Percentiles rank a stretch among this genome's conserved stretches.
These are phyloP conservation scores for Heliconius eleuchia DNA, from an alignment of 1,140 invertebrate genomes.

Conservation along the genomic window DNA sequence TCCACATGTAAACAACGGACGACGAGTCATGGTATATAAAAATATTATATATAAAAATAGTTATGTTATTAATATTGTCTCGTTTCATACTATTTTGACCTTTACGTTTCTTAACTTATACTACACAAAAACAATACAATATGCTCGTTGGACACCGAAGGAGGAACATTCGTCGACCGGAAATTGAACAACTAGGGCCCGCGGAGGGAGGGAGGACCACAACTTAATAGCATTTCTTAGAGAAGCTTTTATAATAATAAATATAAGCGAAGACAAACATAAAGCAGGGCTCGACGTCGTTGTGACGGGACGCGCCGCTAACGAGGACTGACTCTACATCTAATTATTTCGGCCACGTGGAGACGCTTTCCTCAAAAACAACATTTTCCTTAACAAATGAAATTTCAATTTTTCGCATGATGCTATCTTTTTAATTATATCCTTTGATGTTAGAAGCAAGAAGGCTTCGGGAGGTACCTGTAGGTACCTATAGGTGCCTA, in stretches of 20 bases:
- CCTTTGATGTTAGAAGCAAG: not conserved
- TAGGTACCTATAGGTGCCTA: too few species aligned
- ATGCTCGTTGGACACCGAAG: not conserved
- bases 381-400: slow-evolving; percentile 15
- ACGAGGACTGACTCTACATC: not conserved
- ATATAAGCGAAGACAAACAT: slow-evolving; percentile 1
- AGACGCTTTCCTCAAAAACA: not conserved
- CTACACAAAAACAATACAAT: not conserved
- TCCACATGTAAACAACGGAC: too few species aligned
- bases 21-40: too few species aligned
- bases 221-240: not conserved
- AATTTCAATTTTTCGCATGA: slow-evolving; percentile 23
- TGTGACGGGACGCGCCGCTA: not conserved
- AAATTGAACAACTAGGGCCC: not conserved
- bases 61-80: not conserved
- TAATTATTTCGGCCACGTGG: slow-evolving; percentile 9
- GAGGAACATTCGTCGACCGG: not conserved
- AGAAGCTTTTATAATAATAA: slow-evolving; percentile 2
- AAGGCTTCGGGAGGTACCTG: not conserved
- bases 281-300: not conserved
- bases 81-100: not conserved
- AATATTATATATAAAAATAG: not conserved
- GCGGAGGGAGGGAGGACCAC: not conserved
- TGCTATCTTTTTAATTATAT: slow-evolving; percentile 20
- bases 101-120: not conserved